Conservation (phyloP, 2,113 vertebrate species). For the Cephalopterus ornatus region DNA sequence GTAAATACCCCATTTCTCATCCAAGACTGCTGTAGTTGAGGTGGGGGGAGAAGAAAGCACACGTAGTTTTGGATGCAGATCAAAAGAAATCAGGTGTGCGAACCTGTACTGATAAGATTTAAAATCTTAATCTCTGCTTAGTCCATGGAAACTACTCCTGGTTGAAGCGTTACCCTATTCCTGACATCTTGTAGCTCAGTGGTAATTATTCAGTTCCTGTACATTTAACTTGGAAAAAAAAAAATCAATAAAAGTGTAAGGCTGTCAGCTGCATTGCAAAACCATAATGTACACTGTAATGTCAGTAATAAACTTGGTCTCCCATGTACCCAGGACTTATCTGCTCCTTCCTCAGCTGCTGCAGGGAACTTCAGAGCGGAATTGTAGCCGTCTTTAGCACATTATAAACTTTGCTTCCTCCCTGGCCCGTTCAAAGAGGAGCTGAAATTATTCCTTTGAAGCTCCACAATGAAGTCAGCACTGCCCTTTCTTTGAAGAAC, state of each 20-base stretch:
- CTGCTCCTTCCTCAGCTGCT: background rate
- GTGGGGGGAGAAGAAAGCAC: no score
- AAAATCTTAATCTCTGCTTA: background rate
- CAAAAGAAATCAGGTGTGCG: slow-evolving; percentile 2
- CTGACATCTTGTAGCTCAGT: slow-evolving; percentile 59
- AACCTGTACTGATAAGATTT: background rate
- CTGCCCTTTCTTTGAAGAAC: slow-evolving; percentile 62
- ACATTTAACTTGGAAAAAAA: slow-evolving; percentile 55
- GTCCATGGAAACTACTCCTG: slow-evolving; percentile 30
- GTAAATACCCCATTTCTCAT: background rate
- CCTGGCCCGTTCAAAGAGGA: background rate
- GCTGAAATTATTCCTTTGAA: slow-evolving; percentile 37
- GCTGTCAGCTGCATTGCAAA: slow-evolving; percentile 65
- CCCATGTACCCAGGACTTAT: slow-evolving; percentile 25
- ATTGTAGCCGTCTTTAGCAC: background rate
- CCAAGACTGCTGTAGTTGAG: background rate
- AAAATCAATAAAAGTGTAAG: slow-evolving; percentile 37
- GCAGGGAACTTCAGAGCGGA: background rate
- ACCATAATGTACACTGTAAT: slow-evolving; percentile 47
- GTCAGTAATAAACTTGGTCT: slow-evolving; percentile 71
- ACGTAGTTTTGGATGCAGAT: background rate
- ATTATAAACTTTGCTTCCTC: slow-evolving; percentile 41
- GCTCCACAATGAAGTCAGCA: background rate
- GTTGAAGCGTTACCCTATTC: slow-evolving; percentile 18
- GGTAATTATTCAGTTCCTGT: slow-evolving; percentile 60